Evolutionary conservation across 2,797 vertebrate species (phyloP), one percentile per base, ranked within the genome.

Genomic region (Semaprochilodus insignis): DNA sequence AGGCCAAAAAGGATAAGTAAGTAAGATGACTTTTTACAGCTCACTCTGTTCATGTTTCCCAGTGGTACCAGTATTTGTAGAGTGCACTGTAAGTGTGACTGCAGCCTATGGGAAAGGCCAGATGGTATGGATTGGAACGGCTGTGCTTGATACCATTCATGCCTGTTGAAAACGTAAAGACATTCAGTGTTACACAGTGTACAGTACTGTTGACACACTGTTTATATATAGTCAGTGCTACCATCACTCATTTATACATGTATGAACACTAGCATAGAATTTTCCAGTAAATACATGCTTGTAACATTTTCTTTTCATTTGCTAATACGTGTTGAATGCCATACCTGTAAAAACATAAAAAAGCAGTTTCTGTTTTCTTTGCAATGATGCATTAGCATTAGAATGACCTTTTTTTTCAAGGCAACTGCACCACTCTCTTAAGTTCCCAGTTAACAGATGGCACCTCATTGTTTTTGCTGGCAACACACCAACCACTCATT

Each of bases 401-500:
- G 78, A 55, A 15, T 81, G 80, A 79, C 62, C 80, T 77, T 78
- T 83, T 87, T n/a, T 76, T 82, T 36, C 83, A 79, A 83, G 80
- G 86, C 78, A 87, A 87, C 79, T 75, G 71, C 73, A 72, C 67
- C 80, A 67, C 70, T 85, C 60, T 72, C 65, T 83, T 25, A 81
- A 83, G 79, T 85, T 85, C 57, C 14, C 27, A 69, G 83, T 81
- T 88, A 84, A 90, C 89, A 88, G 82, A 85, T 88, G 83, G 87
- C 81, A 83, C 84, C 77, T 87, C 77, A 25, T 83, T 88, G 80
- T 87, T 87, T 79, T 84, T 73, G 75, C 83, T 90, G 88, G 87
- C 85, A 74, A 16, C 25, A 71, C 31, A 82, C 85, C 86, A 87
- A 74, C n/a, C 51, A 66, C 65, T 86, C 74, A 69, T 59, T 63